A percentile compares a stretch with the other conserved stretches of the same genome.
Evolutionary conservation across 2,113 vertebrate genomes (phyloP).

Genomic region (Grallaria varia): DNA sequence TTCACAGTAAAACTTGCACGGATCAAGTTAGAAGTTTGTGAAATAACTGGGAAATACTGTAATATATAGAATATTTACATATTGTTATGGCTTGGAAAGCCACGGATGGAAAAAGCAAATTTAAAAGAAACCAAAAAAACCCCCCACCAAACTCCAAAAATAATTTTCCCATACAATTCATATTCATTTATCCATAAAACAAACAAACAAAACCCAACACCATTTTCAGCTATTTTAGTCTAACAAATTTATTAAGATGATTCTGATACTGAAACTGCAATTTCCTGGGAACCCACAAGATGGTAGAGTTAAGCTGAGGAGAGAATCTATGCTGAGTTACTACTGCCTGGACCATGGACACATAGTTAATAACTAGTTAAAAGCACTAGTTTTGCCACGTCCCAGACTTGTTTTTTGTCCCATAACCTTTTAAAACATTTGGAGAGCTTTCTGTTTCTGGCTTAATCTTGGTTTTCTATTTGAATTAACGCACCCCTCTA

Average conservation of each 20-base stretch:
- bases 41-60: neutral
- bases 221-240: neutral
- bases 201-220: neutral
- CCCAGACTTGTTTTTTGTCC: neutral
- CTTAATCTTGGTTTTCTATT: neutral
- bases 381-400: neutral
- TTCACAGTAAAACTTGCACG: neutral
- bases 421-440: neutral
- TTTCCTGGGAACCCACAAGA: slow-evolving; percentile 46
- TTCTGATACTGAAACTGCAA: neutral
- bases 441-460: neutral
- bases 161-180: too few species aligned
- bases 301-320: slow-evolving; percentile 29
- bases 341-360: neutral
- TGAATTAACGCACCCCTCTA: neutral
- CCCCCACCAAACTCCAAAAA: too few species aligned
- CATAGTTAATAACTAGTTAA: neutral
- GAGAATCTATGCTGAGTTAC: fast-evolving
- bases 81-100: neutral
- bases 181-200: neutral
- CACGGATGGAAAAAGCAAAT: neutral
- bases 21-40: neutral
- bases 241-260: neutral
- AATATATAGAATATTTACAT: neutral
- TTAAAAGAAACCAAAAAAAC: neutral